Evolutionary conservation across 2,797 vertebrate species (phyloP).

Genomic region (Arremon aurantiirostris): DNA sequence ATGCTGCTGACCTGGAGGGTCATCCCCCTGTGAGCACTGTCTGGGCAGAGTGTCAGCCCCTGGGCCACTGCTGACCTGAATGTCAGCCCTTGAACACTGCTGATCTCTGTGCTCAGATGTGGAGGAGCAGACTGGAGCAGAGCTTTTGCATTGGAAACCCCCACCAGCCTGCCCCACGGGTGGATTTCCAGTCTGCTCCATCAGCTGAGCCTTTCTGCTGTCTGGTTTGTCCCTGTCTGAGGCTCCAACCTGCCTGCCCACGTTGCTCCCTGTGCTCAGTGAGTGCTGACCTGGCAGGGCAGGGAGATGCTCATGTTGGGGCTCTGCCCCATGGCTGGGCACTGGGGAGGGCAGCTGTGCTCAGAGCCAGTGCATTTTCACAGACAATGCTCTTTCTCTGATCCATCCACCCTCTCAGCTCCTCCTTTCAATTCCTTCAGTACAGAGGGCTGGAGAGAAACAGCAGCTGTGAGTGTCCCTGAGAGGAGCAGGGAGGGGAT

Average conservation of each 20-base stretch:
- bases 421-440: background rate
- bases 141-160: background rate
- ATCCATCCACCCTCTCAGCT: background rate
- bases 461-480: background rate
- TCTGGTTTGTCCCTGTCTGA: background rate
- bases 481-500: accelerated
- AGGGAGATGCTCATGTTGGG: accelerated
- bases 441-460: background rate
- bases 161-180: background rate
- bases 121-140: background rate
- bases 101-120: accelerated
- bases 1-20: background rate
- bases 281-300: background rate
- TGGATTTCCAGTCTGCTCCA: background rate
- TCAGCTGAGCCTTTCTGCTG: background rate
- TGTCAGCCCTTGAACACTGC: too few species aligned
- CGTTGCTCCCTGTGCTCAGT: accelerated
- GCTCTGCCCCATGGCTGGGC: background rate
- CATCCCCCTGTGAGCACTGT: background rate
- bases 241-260: background rate
- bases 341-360: background rate
- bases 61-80: background rate
- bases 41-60: background rate
- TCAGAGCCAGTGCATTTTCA: background rate
- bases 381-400: background rate